Evolutionary conservation across 2,113 vertebrate species (phyloP), one percentile per base, ranked within the genome.

Genomic region (Dicaeum eximium): DNA sequence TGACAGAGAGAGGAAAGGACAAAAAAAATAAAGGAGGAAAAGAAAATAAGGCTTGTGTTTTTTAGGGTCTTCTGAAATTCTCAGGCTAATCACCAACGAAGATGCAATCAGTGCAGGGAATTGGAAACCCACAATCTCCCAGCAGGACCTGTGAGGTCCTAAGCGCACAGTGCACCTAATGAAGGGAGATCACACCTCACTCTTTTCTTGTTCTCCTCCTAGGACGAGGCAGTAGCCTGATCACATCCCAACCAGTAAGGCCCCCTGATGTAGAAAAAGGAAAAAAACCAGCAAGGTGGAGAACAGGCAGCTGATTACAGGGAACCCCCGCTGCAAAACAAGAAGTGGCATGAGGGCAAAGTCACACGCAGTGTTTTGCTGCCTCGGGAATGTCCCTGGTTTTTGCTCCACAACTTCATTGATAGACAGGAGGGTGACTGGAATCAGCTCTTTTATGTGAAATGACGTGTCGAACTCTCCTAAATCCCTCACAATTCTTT

Each of bases 341-440:
- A 92, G 94, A 97, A 97, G 95, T 92, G 75, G 60, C 88, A 94
- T 2, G 4, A 93, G 47, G 47, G 51, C 33, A 66, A 67, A 85
- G 44, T 80, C 79, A 88, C 67, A 78, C 0, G 3, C 0, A 4
- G 31, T 50, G 24, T 91, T 91, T 72, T 40, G 28, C 56, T 77
- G 83, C 56, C 72, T 62, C 9, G n/a, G 80, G 95, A 96, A 95
- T 23, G 74, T 35, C 94, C 90, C 90, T 90, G 71, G 38, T 31
- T 95, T 88, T 48, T 44, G 50, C 62, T 90, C 88, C 67, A 94
- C 69, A 70, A 86, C 57, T 94, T 90, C 93, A 95, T 40, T 93
- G 94, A 94, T 67, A 80, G 22, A 12, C 0, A 0, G 27, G 38
- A 70, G 44, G 23, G 10, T 56, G 69, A 81, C 23, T 78, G 70